phyloP scores from a whole-genome alignment of 2,113 vertebrate genomes.

The Erythrolamprus reginae region DNA sequence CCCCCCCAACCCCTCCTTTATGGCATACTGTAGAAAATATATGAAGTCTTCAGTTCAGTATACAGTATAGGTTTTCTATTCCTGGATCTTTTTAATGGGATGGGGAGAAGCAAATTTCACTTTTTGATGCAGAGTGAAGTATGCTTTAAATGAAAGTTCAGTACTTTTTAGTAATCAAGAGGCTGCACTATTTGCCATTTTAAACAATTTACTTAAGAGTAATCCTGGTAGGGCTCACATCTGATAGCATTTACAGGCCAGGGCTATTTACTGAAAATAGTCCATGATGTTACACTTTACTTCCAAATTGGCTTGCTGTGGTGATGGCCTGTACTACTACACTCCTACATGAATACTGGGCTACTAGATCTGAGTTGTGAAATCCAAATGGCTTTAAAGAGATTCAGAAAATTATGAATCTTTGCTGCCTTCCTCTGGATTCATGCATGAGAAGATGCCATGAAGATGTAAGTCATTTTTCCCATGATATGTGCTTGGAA shows the following conservation, averaged over 20 bases:
- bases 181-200: not conserved
- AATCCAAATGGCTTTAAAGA: not conserved
- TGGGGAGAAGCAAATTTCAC: not conserved
- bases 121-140: not conserved
- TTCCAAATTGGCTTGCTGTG: not conserved
- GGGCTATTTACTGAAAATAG: not conserved
- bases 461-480: not conserved
- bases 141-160: not conserved
- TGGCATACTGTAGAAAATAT: not conserved
- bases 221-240: not conserved
- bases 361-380: not conserved
- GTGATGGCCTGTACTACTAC: not conserved
- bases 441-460: not conserved
- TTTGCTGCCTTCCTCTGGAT: not conserved
- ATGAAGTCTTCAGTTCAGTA: not conserved
- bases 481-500: not conserved
- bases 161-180: not conserved
- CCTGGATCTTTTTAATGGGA: not conserved
- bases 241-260: not conserved
- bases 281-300: not conserved
- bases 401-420: not conserved
- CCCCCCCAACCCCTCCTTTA: rapidly evolving
- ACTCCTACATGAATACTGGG: not conserved
- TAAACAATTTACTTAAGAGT: not conserved
- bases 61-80: not conserved